Base-by-base conservation (phyloP, 2,797 vertebrate species). In the Ciconia nigra region DNA sequence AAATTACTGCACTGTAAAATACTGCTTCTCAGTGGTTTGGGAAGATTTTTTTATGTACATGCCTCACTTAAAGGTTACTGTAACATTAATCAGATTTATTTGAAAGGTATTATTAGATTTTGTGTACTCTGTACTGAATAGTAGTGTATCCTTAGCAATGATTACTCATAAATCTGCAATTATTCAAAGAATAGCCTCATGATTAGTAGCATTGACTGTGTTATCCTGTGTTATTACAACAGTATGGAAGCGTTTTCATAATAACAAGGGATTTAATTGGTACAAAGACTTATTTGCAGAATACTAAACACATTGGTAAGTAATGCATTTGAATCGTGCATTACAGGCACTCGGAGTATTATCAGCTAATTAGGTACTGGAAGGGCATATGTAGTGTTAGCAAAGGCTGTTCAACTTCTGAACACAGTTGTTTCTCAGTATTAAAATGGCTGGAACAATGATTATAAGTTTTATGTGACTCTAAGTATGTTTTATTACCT, bases 261-360 rank as follows among this genome's bases (percentile, higher is more conserved):
- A 96, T 90, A 97, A 81, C 87, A 97, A 97, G 88, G 87, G 97
- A 95, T 97, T 97, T 98, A 98, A 98, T 96, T 98, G 94, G 87
- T 73, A 28, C 31, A 46, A 95, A 96, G 93, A 96, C 92, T 96
- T 98, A 97, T 96, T 98, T 97, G 74, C 90, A 59, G 93, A 97
- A 97, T 97, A 63, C 87, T 93, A 96, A 97, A 95, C 67, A 96
- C 89, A 77, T 77, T 96, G 70, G 78, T 92, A 96, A 97, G 89
- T 91, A 91, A 96, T 79, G 62, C 89, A 94, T 94, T 96, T 94
- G 73, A 95, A 84, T 95, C 91, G 74, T 93, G 94, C 65, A 35
- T 96, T 96, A 74, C 90, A 97, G 97, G 62, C 80, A 78, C 44
- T 93, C 52, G 12, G 78, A 95, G 71, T 94, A 96, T 87, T 93